Percentiles rank a stretch among this genome's conserved stretches.
phyloP scores from a whole-genome alignment of 2,113 vertebrate species.

The Arothron firmamentum region DNA sequence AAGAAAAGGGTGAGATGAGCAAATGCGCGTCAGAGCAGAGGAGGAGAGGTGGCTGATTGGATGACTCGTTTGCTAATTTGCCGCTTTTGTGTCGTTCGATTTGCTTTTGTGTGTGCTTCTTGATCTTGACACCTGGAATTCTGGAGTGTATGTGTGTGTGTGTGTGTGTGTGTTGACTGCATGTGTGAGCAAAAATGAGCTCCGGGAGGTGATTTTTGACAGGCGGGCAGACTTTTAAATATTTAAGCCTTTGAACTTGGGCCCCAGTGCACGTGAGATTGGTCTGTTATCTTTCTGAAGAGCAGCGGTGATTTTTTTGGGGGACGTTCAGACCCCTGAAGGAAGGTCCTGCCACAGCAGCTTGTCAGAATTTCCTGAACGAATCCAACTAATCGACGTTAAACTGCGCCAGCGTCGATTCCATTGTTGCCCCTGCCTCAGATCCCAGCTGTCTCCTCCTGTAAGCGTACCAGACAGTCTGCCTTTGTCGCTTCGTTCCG shows the following conservation, averaged over 20 bases:
- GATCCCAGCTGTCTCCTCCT: conserved; percentile 2
- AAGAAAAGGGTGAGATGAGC: not conserved
- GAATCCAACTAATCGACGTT: not conserved
- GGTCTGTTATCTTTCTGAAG: conserved; percentile 21
- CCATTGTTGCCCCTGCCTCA: conserved; percentile 10
- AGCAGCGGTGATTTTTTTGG: conserved; percentile 22
- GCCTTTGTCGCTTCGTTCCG: conserved; percentile 11
- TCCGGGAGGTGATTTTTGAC: conserved; percentile 3
- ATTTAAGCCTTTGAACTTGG: too few species aligned
- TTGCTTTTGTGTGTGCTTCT: too few species aligned
- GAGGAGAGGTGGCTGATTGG: not conserved
- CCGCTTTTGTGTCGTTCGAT: too few species aligned
- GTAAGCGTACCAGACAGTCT: conserved; percentile 1
- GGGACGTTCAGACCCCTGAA: conserved; percentile 6
- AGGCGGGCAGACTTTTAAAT: not conserved
- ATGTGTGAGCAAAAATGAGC: too few species aligned
- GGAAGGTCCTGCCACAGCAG: conserved; percentile 9
- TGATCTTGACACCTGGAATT: too few species aligned
- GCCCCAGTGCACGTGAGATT: conserved; percentile 1
- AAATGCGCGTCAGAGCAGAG: not conserved
- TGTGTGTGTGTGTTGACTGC: too few species aligned
- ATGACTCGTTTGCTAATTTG: not conserved
- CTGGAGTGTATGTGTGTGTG: too few species aligned
- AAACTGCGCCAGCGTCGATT: not conserved
- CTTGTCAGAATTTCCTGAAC: conserved; percentile 2